A percentile compares a stretch with the other conserved stretches of the same genome.
phyloP scores from a whole-genome alignment of 92 coral and sea anemone genomes.

The Palythoa grandis region DNA sequence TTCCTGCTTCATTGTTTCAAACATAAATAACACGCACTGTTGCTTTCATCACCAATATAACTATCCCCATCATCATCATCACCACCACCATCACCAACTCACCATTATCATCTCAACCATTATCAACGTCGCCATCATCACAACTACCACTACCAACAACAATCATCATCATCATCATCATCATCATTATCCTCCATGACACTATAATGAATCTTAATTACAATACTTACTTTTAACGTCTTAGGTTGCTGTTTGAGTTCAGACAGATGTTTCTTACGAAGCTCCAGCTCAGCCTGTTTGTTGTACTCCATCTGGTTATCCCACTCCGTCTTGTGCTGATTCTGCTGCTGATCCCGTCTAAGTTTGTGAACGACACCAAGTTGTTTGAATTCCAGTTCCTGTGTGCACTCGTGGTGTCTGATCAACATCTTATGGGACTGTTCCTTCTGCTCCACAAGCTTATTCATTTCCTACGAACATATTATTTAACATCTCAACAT shows the following conservation, averaged over 20 bases:
- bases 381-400: constrained; percentile 95
- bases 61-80: no score
- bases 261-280: constrained; percentile 81
- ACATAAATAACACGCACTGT: no score
- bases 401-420: constrained; percentile 98
- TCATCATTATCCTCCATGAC: not conserved
- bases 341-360: constrained; percentile 94
- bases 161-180: not conserved
- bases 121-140: not conserved
- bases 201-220: not conserved
- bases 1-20: no score
- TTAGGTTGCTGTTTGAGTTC: constrained; percentile 98
- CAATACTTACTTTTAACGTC: constrained; percentile 81
- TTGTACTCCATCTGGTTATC: constrained; percentile 96
- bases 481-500: not conserved
- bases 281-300: constrained; percentile 90
- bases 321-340: constrained; percentile 96
- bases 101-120: not conserved
- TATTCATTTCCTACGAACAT: constrained; percentile 87
- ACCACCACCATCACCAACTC: no score
- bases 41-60: no score
- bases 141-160: not conserved
- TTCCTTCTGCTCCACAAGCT: constrained; percentile 86
- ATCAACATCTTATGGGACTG: constrained; percentile 92
- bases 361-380: constrained; percentile 85